These are phyloP conservation scores for Myrmophylax atrothorax DNA, from an alignment of 2,113 vertebrate species.

Conservation along the genomic window DNA sequence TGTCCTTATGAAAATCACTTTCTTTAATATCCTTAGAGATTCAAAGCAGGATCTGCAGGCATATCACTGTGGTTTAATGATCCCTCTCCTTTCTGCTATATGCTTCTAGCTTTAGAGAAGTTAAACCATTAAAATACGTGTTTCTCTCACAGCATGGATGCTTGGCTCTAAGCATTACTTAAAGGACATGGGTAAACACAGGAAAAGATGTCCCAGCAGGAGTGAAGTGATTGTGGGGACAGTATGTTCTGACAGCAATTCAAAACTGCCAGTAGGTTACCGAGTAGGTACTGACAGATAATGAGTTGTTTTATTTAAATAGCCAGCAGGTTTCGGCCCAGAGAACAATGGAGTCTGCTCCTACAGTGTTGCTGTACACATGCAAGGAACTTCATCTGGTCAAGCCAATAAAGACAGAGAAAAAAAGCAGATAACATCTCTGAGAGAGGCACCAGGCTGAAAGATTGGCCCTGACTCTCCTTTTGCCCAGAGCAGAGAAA, in stretches of 20 bases:
- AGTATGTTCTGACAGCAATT: conserved; percentile 43
- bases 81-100: neutral
- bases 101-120: neutral
- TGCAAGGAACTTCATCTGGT: neutral
- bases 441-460: neutral
- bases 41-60: neutral
- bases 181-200: conserved; percentile 55
- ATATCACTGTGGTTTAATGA: neutral
- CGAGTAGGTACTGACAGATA: conserved; percentile 10
- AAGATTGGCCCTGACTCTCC: neutral
- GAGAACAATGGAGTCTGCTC: neutral
- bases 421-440: neutral
- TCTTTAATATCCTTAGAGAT: neutral
- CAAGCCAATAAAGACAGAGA: neutral
- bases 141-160: conserved; percentile 33
- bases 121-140: conserved; percentile 27
- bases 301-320: conserved; percentile 49
- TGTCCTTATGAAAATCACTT: neutral
- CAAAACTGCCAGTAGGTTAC: neutral
- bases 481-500: neutral
- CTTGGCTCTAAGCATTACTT: conserved; percentile 34
- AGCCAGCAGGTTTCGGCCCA: neutral
- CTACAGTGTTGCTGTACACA: neutral
- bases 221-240: conserved; percentile 40
- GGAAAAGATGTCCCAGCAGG: conserved; percentile 39